Conservation (phyloP, 35 echinoderm and acorn worm species). For the Patiria miniata region DNA sequence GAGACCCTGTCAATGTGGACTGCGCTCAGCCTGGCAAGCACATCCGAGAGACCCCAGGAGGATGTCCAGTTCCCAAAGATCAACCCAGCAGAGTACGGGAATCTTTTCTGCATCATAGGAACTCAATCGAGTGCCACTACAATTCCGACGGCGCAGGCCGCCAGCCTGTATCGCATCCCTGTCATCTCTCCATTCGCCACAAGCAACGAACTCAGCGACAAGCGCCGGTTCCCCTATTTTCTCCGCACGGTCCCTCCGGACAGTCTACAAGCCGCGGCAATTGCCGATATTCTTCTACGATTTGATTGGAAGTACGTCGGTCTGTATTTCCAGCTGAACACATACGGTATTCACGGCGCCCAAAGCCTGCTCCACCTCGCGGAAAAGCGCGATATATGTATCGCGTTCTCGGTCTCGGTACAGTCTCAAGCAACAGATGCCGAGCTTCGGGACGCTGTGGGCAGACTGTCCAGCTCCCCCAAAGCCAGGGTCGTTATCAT, state of each 20-base stretch:
- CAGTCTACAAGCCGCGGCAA: conserved; percentile 41
- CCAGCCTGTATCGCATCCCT: conserved; percentile 17
- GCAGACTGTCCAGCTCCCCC: neutral
- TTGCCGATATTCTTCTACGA: conserved; percentile 38
- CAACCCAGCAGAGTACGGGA: neutral
- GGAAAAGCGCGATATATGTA: conserved; percentile 25
- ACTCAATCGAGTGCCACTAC: neutral
- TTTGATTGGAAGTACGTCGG: conserved; percentile 57
- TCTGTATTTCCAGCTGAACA: conserved; percentile 26
- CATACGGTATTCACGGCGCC: conserved; percentile 40
- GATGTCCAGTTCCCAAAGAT: neutral
- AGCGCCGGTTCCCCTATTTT: conserved; percentile 37
- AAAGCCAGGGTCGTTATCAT: conserved; percentile 33
- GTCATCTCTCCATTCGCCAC: conserved; percentile 17
- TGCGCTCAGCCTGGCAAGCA: conserved; percentile 8
- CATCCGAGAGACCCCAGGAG: neutral
- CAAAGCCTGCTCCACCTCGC: neutral
- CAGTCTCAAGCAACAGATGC: neutral
- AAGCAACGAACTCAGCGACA: conserved; percentile 42
- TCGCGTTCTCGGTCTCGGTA: conserved; percentile 16
- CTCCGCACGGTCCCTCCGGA: conserved; percentile 50
- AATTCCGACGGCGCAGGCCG: neutral
- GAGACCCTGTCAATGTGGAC: neutral
- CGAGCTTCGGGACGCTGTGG: conserved; percentile 2
- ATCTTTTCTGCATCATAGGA: conserved; percentile 34